Conservation (phyloP, 2,113 vertebrate genomes). For the Cololabis saira region DNA sequence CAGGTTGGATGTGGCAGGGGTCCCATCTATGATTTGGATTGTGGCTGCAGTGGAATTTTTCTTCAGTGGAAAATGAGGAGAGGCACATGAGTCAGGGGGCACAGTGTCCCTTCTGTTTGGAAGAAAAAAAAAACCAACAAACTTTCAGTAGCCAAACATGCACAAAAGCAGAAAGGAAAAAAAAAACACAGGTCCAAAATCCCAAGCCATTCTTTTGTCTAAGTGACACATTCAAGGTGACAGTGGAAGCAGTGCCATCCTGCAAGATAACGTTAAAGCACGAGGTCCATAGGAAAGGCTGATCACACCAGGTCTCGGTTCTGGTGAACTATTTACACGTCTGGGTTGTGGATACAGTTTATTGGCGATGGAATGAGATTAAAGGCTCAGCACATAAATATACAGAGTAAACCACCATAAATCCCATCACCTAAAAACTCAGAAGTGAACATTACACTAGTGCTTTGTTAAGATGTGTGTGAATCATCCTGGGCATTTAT, state of each 20-base stretch:
- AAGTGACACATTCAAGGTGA: constrained; percentile 22
- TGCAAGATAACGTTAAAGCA: constrained; percentile 29
- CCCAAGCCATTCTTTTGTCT: constrained; percentile 18
- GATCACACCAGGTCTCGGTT: constrained; percentile 5
- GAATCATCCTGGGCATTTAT: constrained; percentile 46
- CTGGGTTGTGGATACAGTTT: constrained; percentile 28
- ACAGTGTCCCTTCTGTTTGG: constrained; percentile 5
- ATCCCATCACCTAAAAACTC: constrained; percentile 14
- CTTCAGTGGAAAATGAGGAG: constrained; percentile 45
- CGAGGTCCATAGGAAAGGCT: constrained; percentile 9
- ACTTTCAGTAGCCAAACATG: constrained; percentile 44
- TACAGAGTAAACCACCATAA: constrained; percentile 12
- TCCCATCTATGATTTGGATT: constrained; percentile 9
- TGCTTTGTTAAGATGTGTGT: constrained; percentile 54
- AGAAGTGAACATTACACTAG: constrained; percentile 38
- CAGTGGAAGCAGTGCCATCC: constrained; percentile 17
- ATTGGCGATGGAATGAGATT: constrained; percentile 12
- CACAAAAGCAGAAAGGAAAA: constrained; percentile 28
- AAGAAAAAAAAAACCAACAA: background rate
- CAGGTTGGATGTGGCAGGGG: constrained; percentile 24
- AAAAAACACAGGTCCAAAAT: constrained; percentile 38
- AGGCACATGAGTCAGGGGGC: constrained; percentile 60
- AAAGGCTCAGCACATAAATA: constrained; percentile 15
- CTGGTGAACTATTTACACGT: constrained; percentile 61
- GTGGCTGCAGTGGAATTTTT: constrained; percentile 33